phyloP scores from a whole-genome alignment of 2,113 vertebrate species.

The Potamarius usumacintae region DNA sequence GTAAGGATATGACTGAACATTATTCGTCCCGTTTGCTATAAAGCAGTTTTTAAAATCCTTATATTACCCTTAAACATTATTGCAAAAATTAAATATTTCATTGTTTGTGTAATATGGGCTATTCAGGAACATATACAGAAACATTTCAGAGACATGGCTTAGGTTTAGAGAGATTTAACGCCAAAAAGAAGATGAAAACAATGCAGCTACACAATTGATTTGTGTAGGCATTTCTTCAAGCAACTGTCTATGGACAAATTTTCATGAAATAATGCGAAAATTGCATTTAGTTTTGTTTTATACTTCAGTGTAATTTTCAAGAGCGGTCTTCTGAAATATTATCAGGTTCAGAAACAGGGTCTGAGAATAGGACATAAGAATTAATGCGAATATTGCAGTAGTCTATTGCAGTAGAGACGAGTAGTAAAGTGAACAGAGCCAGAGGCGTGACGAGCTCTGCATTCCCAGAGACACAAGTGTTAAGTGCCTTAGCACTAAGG shows the following conservation, averaged over 20 bases:
- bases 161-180: background rate
- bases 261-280: background rate
- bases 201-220: background rate
- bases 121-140: background rate
- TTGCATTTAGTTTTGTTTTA: background rate
- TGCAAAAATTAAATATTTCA: background rate
- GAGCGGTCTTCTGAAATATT: background rate
- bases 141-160: background rate
- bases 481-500: background rate
- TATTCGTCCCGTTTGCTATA: background rate
- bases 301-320: background rate
- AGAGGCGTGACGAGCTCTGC: background rate
- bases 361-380: background rate
- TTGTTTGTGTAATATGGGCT: background rate
- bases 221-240: background rate
- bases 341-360: background rate
- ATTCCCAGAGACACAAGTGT: slow-evolving; percentile 7
- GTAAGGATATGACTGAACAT: background rate
- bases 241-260: background rate
- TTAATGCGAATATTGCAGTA: background rate
- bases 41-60: background rate
- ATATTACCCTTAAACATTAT: background rate
- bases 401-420: background rate
- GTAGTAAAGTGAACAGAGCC: background rate
- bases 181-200: background rate